phyloP scores from a whole-genome alignment of 2,113 vertebrate species.

The Kryptolebias marmoratus region DNA sequence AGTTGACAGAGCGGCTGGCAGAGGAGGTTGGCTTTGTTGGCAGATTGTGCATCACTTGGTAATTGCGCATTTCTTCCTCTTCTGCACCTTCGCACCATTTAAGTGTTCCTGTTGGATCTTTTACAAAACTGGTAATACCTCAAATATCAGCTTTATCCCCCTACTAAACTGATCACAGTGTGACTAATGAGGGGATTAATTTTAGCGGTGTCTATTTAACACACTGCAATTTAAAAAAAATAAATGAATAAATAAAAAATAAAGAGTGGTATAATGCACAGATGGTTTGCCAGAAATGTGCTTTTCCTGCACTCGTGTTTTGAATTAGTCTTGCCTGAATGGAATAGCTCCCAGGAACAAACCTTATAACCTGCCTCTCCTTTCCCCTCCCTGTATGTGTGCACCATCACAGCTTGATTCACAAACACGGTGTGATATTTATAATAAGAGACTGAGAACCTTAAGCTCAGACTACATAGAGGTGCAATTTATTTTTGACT shows the following conservation, averaged over 20 bases:
- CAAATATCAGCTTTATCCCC: neutral
- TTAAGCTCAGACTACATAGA: slow-evolving; percentile 3
- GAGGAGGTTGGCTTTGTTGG: slow-evolving; percentile 27
- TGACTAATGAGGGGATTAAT: slow-evolving; percentile 16
- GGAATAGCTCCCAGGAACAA: slow-evolving; percentile 47
- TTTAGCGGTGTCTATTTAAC: slow-evolving; percentile 6
- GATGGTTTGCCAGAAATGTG: slow-evolving; percentile 62
- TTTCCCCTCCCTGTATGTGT: slow-evolving; percentile 29
- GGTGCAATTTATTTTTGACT: neutral
- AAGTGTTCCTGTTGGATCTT: neutral
- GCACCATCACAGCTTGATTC: slow-evolving; percentile 31
- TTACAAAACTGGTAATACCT: slow-evolving; percentile 23
- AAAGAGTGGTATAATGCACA: slow-evolving; percentile 42
- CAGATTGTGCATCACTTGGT: neutral
- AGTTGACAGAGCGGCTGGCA: slow-evolving; percentile 1
- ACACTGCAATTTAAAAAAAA: neutral
- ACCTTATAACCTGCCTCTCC: slow-evolving; percentile 44
- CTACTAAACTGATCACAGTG: neutral
- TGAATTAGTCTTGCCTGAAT: slow-evolving; percentile 61
- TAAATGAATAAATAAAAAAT: neutral
- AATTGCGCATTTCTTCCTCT: slow-evolving; percentile 19
- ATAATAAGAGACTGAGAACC: slow-evolving; percentile 9
- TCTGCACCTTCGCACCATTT: slow-evolving; percentile 4
- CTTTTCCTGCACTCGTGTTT: slow-evolving; percentile 52
- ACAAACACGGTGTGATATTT: slow-evolving; percentile 35